Conservation (phyloP, 2,888 invertebrate species). For the Furcula furcula region DNA sequence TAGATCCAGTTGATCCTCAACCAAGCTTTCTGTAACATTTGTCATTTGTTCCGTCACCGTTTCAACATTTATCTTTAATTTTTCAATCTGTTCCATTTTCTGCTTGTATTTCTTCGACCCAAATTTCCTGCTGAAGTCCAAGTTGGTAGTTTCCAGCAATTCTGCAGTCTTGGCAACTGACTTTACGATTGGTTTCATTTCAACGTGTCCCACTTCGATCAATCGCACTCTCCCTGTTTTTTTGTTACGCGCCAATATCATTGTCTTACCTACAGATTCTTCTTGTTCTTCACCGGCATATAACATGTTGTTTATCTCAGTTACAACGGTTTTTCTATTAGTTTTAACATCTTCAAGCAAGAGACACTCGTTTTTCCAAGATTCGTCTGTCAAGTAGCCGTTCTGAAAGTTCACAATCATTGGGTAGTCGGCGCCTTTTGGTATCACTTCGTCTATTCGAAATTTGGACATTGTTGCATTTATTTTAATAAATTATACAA, state of each 20-base stretch:
- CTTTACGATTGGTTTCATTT: conserved; percentile 51
- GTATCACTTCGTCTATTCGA: conserved; percentile 51
- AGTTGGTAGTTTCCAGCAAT: conserved; percentile 43
- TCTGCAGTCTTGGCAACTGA: conserved; percentile 32
- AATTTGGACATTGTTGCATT: conserved; percentile 36
- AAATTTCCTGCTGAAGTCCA: conserved; percentile 82
- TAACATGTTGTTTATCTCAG: conserved; percentile 44
- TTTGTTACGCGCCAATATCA: conserved; percentile 54
- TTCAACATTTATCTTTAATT: conserved; percentile 80
- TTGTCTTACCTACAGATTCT: conserved; percentile 49
- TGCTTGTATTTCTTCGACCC: conserved; percentile 84
- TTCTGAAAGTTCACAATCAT: conserved; percentile 62
- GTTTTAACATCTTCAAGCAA: conserved; percentile 40
- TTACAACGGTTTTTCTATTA: conserved; percentile 37
- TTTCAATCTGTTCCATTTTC: conserved; percentile 82
- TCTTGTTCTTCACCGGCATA: conserved; percentile 57
- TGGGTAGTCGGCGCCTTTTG: conserved; percentile 43
- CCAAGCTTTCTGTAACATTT: conserved; percentile 66
- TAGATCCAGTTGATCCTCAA: conserved; percentile 55
- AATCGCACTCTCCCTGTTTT: conserved; percentile 60
- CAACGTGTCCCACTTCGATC: conserved; percentile 48
- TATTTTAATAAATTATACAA: too few relatives aligned
- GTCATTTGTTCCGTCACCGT: conserved; percentile 82
- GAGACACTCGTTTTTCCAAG: conserved; percentile 37
- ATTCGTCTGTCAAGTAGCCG: conserved; percentile 54